Conservation (phyloP, 1,140 invertebrate species). For the Hylaeus anthracinus region DNA sequence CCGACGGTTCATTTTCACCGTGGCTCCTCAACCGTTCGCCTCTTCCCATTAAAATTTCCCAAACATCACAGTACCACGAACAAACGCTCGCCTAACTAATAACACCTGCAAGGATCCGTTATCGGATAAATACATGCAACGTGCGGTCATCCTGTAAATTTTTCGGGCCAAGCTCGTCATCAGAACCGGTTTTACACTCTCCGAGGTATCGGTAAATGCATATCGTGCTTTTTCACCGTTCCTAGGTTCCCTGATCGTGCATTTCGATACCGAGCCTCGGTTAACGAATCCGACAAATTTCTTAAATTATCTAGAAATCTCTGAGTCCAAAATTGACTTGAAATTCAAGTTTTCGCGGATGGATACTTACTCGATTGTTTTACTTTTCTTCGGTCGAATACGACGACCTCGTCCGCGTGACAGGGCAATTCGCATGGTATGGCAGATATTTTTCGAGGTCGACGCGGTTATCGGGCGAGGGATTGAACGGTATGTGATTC, state of each 20-base stretch:
- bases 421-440: conserved; percentile 21
- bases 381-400: neutral
- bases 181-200: conserved; percentile 45
- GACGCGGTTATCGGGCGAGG: conserved; percentile 36
- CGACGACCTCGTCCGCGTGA: neutral
- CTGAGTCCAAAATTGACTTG: neutral
- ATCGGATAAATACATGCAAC: neutral
- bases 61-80: too few species aligned
- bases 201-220: conserved; percentile 41
- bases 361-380: too few species aligned
- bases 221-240: neutral
- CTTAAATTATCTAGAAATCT: neutral
- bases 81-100: neutral
- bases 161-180: neutral
- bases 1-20: neutral
- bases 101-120: neutral
- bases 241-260: neutral
- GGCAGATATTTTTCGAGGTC: conserved; percentile 26
- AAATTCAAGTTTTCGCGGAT: neutral
- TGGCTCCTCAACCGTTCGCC: too few species aligned
- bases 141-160: neutral
- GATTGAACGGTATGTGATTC: conserved; percentile 17
- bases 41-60: neutral
- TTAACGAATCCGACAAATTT: too few species aligned
- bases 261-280: neutral